These are phyloP conservation scores for Thamnophis sirtalis DNA, from an alignment of 2,113 vertebrate genomes.

Conservation along the genomic window DNA sequence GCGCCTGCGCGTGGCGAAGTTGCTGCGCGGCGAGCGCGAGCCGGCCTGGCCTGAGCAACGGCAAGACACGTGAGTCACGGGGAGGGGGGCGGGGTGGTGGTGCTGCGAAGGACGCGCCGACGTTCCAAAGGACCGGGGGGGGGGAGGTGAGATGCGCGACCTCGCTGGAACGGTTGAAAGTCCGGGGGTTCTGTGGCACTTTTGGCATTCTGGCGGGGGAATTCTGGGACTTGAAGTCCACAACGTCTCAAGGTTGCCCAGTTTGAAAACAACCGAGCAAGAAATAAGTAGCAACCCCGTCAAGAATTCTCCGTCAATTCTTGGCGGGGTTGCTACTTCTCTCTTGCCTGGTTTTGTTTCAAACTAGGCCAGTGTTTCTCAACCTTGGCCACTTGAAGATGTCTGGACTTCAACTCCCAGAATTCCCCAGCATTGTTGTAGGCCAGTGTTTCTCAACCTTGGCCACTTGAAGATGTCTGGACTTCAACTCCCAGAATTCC, in stretches of 20 bases:
- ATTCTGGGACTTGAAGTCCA: background rate
- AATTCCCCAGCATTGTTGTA: no score
- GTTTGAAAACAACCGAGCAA: background rate
- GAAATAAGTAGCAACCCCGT: no score
- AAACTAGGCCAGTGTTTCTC: no score
- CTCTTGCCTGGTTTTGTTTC: background rate
- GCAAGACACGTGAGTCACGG: conserved; percentile 72
- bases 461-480: no score
- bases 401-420: no score
- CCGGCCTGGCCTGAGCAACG: conserved; percentile 71
- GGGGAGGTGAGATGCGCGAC: background rate
- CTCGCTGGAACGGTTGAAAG: background rate
- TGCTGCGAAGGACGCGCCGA: background rate
- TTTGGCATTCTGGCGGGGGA: no score
- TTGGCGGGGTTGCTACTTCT: background rate
- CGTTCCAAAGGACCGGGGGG: no score
- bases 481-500: no score
- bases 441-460: no score
- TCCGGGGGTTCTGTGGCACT: background rate
- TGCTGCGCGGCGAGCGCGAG: conserved; percentile 75
- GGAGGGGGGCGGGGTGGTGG: no score
- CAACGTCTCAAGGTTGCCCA: background rate
- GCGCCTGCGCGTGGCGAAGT: conserved; percentile 77
- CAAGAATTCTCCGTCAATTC: background rate
- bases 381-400: no score